Evolutionary conservation across 2,797 vertebrate genomes (phyloP), one percentile per base, ranked within the genome.

Genomic region (Rhinella marina): DNA sequence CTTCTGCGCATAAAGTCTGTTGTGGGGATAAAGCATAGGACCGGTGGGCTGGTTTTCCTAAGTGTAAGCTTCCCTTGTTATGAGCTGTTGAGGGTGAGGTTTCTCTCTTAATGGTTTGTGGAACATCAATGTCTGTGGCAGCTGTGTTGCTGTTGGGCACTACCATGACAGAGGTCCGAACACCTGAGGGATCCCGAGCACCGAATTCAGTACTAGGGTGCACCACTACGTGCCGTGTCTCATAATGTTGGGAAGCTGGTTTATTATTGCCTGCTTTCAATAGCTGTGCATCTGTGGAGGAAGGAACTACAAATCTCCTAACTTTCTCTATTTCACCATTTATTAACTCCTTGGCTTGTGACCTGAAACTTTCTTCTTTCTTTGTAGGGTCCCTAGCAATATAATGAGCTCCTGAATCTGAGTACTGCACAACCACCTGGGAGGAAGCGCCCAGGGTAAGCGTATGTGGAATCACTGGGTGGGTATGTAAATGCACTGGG

Each of bases 261-360:
- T 96, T 98, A 86, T 80, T 90, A 94, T 94, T 92, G 93, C 94
- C 91, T 89, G 95, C 92, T 92, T 96, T 96, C 78, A 92, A 91
- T 54, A 96, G 91, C 84, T 93, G 93, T 90, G 95, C 81, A 77
- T 96, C 95, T 0, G 94, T 92, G 0, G 94, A 91, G 77, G 93
- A 85, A 0, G 94, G 93, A 25, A 94, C 90, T 68, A 94, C 94
- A 0, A 95, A 97, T 84, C 96, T 92, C 90, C 96, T 94, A 78
- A 95, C 95, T 93, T 96, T 97, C 89, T 98, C 98, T 91, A 97
- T 93, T 92, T 98, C 98, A 0, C 98, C 98, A 0, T 99, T 99
- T 90, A 97, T 95, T 78, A 98, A 93, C 93, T 98, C 97, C 93
- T 97, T 96, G 90, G 93, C 91, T 89, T 98, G 97, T 90, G 95